A percentile compares a stretch with the other conserved stretches of the same genome.
Evolutionary conservation across 2,797 vertebrate species (phyloP).

Genomic region (Galago senegalensis): DNA sequence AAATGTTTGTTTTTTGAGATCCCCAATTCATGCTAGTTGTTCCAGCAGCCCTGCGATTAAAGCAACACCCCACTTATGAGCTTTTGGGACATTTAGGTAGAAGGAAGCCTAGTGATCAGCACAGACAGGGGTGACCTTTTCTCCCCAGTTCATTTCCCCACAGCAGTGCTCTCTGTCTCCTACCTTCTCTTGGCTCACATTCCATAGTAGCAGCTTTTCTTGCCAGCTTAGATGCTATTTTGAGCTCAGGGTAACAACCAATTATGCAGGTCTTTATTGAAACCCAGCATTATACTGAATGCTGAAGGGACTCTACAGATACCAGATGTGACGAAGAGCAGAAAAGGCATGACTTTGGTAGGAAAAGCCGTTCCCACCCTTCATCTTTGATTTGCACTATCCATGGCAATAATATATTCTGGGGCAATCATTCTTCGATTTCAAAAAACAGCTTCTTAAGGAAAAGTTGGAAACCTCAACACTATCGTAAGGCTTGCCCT

Average conservation of each 20-base stretch:
- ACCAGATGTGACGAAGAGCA: background rate
- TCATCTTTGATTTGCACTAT: background rate
- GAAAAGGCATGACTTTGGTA: background rate
- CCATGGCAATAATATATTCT: background rate
- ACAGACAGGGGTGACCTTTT: background rate
- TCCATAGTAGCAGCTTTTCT: background rate
- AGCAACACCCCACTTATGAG: background rate
- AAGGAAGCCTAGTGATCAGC: background rate
- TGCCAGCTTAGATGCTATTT: conserved; percentile 19
- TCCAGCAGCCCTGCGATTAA: background rate
- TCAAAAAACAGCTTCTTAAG: conserved; percentile 46
- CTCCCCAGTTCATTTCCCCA: background rate
- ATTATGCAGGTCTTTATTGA: background rate
- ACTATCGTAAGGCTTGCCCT: background rate
- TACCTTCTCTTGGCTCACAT: conserved; percentile 26
- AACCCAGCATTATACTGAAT: background rate
- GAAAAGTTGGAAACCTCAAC: background rate
- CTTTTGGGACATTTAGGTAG: background rate
- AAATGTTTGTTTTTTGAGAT: background rate
- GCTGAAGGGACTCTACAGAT: background rate
- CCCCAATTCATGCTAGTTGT: background rate
- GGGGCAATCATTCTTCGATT: conserved; percentile 22
- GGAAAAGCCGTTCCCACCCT: background rate
- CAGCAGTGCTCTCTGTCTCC: background rate
- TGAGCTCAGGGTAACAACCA: conserved; percentile 57